A percentile compares a stretch with the other conserved stretches of the same genome.
phyloP scores from a whole-genome alignment of 64 coral and sea anemone genomes.

The Platygyra sinensis region DNA sequence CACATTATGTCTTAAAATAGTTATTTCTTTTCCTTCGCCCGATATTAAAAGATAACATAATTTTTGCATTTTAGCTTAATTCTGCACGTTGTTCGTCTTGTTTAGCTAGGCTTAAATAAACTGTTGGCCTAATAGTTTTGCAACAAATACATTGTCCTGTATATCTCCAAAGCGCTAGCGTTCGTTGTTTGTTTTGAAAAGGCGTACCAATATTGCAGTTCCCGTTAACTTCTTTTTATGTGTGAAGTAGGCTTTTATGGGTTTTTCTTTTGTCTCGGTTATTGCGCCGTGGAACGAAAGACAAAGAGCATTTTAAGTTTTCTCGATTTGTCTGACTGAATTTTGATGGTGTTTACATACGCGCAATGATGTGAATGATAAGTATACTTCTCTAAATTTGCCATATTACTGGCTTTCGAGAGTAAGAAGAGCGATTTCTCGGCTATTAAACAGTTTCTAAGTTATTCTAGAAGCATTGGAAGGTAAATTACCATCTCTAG shows the following conservation, averaged over 20 bases:
- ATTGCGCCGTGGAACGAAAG: not conserved
- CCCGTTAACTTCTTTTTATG: not conserved
- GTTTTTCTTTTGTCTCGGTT: constrained; percentile 3
- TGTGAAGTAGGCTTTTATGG: not conserved
- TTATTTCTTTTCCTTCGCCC: not conserved
- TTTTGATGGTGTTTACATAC: not conserved
- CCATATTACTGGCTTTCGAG: too few relatives aligned
- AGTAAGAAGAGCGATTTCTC: too few relatives aligned
- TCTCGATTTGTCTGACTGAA: not conserved
- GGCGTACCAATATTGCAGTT: not conserved
- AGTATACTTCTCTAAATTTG: too few relatives aligned
- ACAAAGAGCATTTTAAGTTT: not conserved
- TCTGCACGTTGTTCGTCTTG: not conserved
- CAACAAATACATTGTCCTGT: not conserved
- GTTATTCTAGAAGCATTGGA: too few relatives aligned
- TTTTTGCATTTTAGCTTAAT: not conserved
- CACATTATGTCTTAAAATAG: not conserved
- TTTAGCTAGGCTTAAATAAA: not conserved
- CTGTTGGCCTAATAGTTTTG: not conserved
- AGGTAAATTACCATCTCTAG: too few relatives aligned
- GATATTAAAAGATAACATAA: not conserved
- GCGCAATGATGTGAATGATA: too few relatives aligned
- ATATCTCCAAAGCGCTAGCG: not conserved
- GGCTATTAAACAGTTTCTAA: too few relatives aligned
- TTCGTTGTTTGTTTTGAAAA: not conserved